Evolutionary conservation across 1,140 invertebrate genomes (phyloP).

Genomic region (Globodera ellingtonae): DNA sequence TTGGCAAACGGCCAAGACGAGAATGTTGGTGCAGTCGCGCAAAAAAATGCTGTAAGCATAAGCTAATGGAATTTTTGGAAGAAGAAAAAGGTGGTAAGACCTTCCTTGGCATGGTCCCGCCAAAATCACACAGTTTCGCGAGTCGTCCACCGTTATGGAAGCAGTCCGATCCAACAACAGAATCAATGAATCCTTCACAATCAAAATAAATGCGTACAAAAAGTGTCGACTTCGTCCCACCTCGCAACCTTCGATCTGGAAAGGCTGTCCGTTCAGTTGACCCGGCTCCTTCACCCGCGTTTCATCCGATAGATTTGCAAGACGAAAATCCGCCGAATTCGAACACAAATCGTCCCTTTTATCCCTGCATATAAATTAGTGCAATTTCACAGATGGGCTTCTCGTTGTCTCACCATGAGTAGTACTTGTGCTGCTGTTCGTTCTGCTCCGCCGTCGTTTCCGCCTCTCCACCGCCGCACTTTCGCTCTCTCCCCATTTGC

Average conservation of each 20-base stretch:
- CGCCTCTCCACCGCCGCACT: background rate
- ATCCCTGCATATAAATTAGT: background rate
- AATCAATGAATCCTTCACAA: constrained; percentile 43
- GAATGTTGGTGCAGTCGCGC: constrained; percentile 45
- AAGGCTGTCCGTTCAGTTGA: constrained; percentile 43
- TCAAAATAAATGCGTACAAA: background rate
- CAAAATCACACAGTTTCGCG: constrained; percentile 49
- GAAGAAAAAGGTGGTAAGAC: background rate
- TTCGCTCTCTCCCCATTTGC: constrained; percentile 7
- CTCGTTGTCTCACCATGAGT: constrained; percentile 2
- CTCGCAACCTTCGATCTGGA: constrained; percentile 46
- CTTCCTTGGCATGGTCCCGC: constrained; percentile 53
- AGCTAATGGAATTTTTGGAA: background rate
- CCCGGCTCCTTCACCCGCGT: constrained; percentile 41
- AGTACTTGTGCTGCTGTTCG: background rate
- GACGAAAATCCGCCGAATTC: constrained; percentile 34
- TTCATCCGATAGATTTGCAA: constrained; percentile 26
- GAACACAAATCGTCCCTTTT: constrained; percentile 32
- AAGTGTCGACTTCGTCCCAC: constrained; percentile 13
- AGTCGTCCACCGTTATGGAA: constrained; percentile 52
- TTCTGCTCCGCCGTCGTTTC: constrained; percentile 1
- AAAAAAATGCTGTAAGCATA: constrained; percentile 46
- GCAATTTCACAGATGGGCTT: background rate
- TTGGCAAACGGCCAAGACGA: constrained; percentile 46
- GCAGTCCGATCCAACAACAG: constrained; percentile 42